phyloP scores from a whole-genome alignment of 1,140 invertebrate genomes.

The Drosophila paulistorum region DNA sequence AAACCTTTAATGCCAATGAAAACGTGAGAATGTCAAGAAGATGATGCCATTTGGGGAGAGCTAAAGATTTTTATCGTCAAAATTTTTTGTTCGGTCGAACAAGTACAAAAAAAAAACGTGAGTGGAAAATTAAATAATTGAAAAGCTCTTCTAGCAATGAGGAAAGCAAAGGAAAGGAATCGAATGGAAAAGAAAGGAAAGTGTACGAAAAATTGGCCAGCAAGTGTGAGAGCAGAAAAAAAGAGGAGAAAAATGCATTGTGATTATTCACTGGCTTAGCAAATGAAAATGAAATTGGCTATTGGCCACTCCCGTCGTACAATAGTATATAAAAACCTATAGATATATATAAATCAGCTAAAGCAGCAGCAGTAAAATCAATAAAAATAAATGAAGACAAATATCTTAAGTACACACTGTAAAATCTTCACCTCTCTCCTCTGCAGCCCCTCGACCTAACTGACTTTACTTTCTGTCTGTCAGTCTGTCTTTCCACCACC shows the following conservation, averaged over 20 bases:
- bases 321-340: conserved; percentile 18
- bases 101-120: conserved; percentile 59
- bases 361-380: conserved; percentile 55
- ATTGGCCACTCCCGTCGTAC: conserved; percentile 52
- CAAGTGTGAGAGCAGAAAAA: conserved; percentile 35
- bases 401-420: conserved; percentile 56
- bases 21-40: conserved; percentile 76
- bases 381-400: conserved; percentile 79
- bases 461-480: neutral
- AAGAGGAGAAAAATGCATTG: conserved; percentile 66
- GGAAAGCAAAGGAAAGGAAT: neutral
- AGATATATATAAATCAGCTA: conserved; percentile 53
- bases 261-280: conserved; percentile 76
- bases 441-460: neutral
- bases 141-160: conserved; percentile 50
- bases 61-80: conserved; percentile 67
- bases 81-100: conserved; percentile 63
- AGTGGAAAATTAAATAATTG: conserved; percentile 81
- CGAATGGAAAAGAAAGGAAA: conserved; percentile 29
- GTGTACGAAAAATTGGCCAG: conserved; percentile 63
- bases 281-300: conserved; percentile 78
- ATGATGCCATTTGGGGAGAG: conserved; percentile 70
- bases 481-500: neutral
- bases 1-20: conserved; percentile 77
- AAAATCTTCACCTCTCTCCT: conserved; percentile 48